phyloP scores from a whole-genome alignment of 2,888 invertebrate species.

The Tholera decimalis region DNA sequence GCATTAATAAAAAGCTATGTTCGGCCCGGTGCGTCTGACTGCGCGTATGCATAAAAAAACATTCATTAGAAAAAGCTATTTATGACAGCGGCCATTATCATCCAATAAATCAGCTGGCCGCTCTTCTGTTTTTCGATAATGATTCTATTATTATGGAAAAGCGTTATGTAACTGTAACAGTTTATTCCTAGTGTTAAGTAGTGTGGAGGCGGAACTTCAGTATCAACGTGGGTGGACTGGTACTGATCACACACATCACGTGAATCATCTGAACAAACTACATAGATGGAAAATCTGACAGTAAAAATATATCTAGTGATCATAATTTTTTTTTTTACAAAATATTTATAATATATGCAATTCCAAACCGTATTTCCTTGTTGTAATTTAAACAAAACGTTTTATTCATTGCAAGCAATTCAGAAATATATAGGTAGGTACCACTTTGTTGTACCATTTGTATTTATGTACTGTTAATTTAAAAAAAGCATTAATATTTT shows the following conservation, averaged over 20 bases:
- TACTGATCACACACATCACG: no score
- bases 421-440: no score
- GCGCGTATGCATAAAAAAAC: constrained; percentile 81
- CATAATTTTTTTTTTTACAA: no score
- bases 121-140: constrained; percentile 92
- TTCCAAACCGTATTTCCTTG: no score
- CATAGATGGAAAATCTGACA: background rate
- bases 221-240: background rate
- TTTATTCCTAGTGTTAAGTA: constrained; percentile 76
- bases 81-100: constrained; percentile 91
- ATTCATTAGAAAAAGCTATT: constrained; percentile 90
- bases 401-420: no score
- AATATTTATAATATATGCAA: no score
- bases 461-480: no score
- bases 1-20: constrained; percentile 81
- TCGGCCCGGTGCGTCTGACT: constrained; percentile 79
- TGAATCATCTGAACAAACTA: no score
- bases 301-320: background rate
- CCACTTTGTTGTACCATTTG: no score
- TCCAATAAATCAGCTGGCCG: constrained; percentile 91
- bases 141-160: constrained; percentile 92
- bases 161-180: constrained; percentile 91
- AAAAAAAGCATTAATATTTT: no score
- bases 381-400: no score
- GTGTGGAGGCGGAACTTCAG: constrained; percentile 71